Percentiles rank a stretch among this genome's conserved stretches.
phyloP scores from a whole-genome alignment of 2,113 vertebrate species.

The Myocastor coypus region DNA sequence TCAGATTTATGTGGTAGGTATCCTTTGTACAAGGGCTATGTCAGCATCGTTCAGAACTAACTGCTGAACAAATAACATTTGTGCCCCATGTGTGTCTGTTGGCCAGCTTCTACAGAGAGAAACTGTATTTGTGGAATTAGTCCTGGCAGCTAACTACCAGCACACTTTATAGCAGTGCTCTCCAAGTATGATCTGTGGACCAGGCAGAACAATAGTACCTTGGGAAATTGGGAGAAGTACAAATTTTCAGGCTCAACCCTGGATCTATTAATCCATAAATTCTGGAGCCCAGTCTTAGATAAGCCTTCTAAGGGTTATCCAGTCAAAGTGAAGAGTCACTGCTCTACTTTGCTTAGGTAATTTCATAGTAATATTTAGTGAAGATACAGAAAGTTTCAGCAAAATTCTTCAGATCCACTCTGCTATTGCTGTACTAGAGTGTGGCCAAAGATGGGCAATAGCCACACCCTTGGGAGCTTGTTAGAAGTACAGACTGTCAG shows the following conservation, averaged over 20 bases:
- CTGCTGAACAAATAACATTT: slow-evolving; percentile 44
- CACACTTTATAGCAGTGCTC: slow-evolving; percentile 10
- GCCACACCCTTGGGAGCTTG: not conserved
- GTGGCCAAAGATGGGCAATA: not conserved
- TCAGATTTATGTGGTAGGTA: slow-evolving; percentile 33
- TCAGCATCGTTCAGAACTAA: slow-evolving; percentile 53
- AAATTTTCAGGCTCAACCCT: not conserved
- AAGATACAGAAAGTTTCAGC: not conserved
- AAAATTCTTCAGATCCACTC: not conserved
- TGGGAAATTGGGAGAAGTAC: slow-evolving; percentile 50
- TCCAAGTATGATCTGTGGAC: slow-evolving; percentile 28
- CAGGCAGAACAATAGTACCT: not conserved
- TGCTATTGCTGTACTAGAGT: not conserved
- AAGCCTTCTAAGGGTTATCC: not conserved
- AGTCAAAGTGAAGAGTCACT: slow-evolving; percentile 10
- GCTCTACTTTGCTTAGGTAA: not conserved
- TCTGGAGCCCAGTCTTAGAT: not conserved
- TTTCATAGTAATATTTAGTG: not conserved
- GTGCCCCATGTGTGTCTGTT: slow-evolving; percentile 3
- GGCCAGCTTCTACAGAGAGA: slow-evolving; percentile 25
- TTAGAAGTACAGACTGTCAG: not conserved
- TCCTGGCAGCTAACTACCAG: slow-evolving; percentile 36
- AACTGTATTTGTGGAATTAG: slow-evolving; percentile 25
- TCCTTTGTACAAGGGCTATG: slow-evolving; percentile 9
- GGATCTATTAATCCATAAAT: slow-evolving; percentile 26